A percentile compares a stretch with the other conserved stretches of the same genome.
Evolutionary conservation across 1,140 invertebrate species (phyloP).

Genomic region (Drosophila varians): DNA sequence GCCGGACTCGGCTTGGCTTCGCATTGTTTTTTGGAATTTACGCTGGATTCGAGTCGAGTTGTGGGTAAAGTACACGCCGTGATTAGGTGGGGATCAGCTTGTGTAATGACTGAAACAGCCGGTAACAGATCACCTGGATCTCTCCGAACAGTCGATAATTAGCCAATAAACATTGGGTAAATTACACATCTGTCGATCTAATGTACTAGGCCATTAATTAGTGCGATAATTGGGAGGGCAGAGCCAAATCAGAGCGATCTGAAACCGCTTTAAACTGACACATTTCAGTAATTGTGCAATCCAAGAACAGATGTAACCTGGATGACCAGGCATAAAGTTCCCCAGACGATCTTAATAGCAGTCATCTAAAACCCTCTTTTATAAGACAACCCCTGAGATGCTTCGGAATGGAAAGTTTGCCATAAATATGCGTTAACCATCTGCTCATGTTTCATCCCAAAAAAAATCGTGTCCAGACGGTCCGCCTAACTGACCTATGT

Average conservation of each 20-base stretch:
- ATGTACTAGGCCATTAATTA: constrained; percentile 8
- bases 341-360: neutral
- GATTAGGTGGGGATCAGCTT: constrained; percentile 29
- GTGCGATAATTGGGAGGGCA: constrained; percentile 10
- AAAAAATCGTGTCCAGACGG: constrained; percentile 33
- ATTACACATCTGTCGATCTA: constrained; percentile 4
- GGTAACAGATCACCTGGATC: constrained; percentile 6
- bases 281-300: constrained; percentile 3
- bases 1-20: constrained; percentile 20
- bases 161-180: neutral
- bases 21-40: constrained; percentile 71
- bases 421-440: neutral
- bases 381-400: neutral
- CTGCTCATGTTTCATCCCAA: neutral
- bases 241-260: neutral
- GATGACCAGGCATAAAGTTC: neutral
- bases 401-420: constrained; percentile 14
- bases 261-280: constrained; percentile 6
- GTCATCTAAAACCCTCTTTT: neutral
- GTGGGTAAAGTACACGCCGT: constrained; percentile 61
- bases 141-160: neutral
- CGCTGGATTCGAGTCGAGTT: constrained; percentile 30
- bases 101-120: constrained; percentile 4
- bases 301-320: neutral
- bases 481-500: constrained; percentile 46